Base-by-base conservation (phyloP, 2,888 invertebrate species). In the Drosophila kuntzei region DNA sequence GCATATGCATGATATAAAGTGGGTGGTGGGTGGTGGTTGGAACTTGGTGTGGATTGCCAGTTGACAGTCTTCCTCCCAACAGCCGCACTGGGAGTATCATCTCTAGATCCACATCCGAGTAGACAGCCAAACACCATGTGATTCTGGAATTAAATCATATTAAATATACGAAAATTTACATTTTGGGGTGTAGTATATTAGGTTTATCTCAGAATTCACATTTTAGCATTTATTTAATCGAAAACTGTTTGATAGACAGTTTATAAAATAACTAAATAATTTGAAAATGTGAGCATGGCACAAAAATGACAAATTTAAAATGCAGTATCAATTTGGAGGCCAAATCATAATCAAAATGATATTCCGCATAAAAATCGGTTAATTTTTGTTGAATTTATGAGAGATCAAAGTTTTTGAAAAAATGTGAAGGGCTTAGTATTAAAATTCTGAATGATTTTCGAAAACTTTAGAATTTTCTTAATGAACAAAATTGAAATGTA, bases 1-100 rank as follows among this genome's bases (percentile, higher is more conserved):
- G 20, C 41, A 41, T 43, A 37, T 51, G 50, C 14, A 25, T 36
- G 36, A 25, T 50, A 22, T 16, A n/a, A 9, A 6, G 9, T 53
- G 37, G 51, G 50, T 22, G 36, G 39, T 29, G 16, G n/a, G 9
- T 22, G 22, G 22, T 14, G 25, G n/a, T n/a, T 34, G 6, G 7
- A 3, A 3, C 1, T 11, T n/a, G n/a, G n/a, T 16, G 46, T 16
- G 41, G 27, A 18, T 18, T 18, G 43, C 11, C 37, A 43, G 29
- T 32, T 32, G 14, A 32, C 20, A 12, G 50, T 2, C 36, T 50
- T 8, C 34, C 34, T 14, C 14, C 27, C 12, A 32, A 34, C 8
- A 34, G 36, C 14, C 12, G 12, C 37, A 9, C 5, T n/a, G 47
- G 20, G 11, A 34, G 20, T 25, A 3, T 0, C 12, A 12, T 22